Base-by-base conservation (phyloP, 2,113 vertebrate species). In the Petroica traversi region DNA sequence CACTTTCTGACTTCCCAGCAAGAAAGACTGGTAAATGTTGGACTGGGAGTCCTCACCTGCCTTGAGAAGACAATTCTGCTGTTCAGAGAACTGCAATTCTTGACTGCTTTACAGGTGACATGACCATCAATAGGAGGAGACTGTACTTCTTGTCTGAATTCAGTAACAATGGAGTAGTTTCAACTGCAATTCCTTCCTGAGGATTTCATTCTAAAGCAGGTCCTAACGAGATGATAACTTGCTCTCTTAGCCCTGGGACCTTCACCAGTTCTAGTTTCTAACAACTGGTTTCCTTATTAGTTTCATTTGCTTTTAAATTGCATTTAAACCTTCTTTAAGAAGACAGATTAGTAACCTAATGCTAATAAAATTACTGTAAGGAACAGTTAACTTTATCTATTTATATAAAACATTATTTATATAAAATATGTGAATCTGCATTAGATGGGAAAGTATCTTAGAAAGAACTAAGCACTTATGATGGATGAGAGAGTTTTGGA, bases 41-140 rank as follows among this genome's bases (percentile, higher is more conserved):
- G 58, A 72, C 40, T 59, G 26, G 28, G 24, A 54, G 28, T 36
- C 26, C 46, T 79, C 28, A 29, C 1, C n/a, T 45, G 40, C 48
- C 48, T 51, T 13, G 45, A 54, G 43, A 58, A 69, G 51, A 46
- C 9, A 57, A 57, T 48, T 68, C 17, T 85, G 43, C 40, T 88
- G 9, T 36, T 93, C 36, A n/a, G n/a, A 64, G n/a, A 82, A 57
- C 2, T 64, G 36, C 0, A 0, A 33, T 11, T 69, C 54, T 76
- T 64, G 38, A 46, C 36, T 36, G 34, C 23, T 69, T 88, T 84
- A 75, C 26, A 26, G 29, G 26, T 2, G 2, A 66, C 0, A 0
- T 29, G 49, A 74, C 40, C 3, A 3, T 33, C 29, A 38, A 45
- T 15, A 77, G 14, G 14, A 92, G 22, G 31, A 64, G 18, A 61